Evolutionary conservation across 2,113 vertebrate genomes (phyloP), one percentile per base, ranked within the genome.

Genomic region (Paracanthobrama guichenoti): DNA sequence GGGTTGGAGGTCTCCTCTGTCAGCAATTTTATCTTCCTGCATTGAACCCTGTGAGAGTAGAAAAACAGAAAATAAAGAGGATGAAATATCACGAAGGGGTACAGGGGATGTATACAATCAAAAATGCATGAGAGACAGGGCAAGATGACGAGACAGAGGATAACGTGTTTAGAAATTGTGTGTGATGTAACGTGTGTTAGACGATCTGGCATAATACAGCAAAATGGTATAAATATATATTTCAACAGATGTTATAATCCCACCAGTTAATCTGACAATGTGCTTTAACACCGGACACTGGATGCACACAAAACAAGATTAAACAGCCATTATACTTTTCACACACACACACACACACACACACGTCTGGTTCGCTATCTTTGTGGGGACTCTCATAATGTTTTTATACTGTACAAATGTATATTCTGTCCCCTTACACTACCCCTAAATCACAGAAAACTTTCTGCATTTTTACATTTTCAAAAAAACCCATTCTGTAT

Each of bases 221-320:
- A 11, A 46, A 75, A 75, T 24, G 42, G 22, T 20, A 72, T n/a
- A 39, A 5, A 62, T 26, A 26, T 74, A 4, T 22, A 26, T 31
- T 28, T 79, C 39, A 46, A 79, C 59, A 79, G 57, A 79, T 79
- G 55, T 44, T 24, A 20, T 46, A 79, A 64, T 79, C 77, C 57
- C n/a, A 62, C 39, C 39, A 44, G 77, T 42, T 26, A 46, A 64
- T 59, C 12, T 44, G 28, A 14, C 22, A 42, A 39, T 24, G 73
- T 26, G 44, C 6, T 50, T 75, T 28, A 75, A 75, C 13, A 20
- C 18, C 2, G 53, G 53, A 55, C 20, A 42, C 75, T 28, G 22
- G 67, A 57, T 20, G 39, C 48, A 77, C 75, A 78, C 31, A 39
- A n/a, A 59, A 78, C 35, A 78, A 78, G 53, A 78, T 78, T 78